Evolutionary conservation across 2,113 vertebrate genomes (phyloP).

Genomic region (Ailuropoda melanoleuca): DNA sequence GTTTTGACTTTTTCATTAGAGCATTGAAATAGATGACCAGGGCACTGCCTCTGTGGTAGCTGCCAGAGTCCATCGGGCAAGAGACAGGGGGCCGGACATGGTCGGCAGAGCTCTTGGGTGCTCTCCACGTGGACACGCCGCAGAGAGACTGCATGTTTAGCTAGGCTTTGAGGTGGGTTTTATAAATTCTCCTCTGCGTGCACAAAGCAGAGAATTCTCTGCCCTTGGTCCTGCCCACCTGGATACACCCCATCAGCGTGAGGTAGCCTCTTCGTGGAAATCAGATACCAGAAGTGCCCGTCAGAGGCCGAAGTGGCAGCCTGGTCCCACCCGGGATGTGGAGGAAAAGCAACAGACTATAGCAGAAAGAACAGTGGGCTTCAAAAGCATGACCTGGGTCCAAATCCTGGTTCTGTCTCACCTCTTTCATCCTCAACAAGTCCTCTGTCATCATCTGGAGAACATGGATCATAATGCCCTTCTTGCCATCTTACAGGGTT

Average conservation of each 20-base stretch:
- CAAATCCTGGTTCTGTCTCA: neutral
- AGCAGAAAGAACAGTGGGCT: neutral
- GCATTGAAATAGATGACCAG: neutral
- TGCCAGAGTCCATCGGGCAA: neutral
- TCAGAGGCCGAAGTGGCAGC: neutral
- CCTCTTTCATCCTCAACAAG: neutral
- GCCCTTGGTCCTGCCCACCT: neutral
- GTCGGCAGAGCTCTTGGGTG: neutral
- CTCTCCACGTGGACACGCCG: neutral
- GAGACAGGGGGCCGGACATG: neutral
- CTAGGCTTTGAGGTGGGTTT: neutral
- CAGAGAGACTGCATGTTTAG: neutral
- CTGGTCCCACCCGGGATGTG: neutral
- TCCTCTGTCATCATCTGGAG: neutral
- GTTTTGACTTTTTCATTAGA: neutral
- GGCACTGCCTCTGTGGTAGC: neutral
- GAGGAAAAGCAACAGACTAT: neutral
- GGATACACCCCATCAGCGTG: neutral
- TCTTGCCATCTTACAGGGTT: neutral
- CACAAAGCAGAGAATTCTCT: conserved; percentile 8
- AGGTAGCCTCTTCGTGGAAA: neutral
- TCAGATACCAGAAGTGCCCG: neutral
- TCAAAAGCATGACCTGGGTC: neutral
- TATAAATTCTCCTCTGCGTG: neutral
- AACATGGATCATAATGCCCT: neutral